Percentiles rank a stretch among this genome's conserved stretches.
Evolutionary conservation across 1,140 invertebrate species (phyloP).

Genomic region (Adoxophyes honmai): DNA sequence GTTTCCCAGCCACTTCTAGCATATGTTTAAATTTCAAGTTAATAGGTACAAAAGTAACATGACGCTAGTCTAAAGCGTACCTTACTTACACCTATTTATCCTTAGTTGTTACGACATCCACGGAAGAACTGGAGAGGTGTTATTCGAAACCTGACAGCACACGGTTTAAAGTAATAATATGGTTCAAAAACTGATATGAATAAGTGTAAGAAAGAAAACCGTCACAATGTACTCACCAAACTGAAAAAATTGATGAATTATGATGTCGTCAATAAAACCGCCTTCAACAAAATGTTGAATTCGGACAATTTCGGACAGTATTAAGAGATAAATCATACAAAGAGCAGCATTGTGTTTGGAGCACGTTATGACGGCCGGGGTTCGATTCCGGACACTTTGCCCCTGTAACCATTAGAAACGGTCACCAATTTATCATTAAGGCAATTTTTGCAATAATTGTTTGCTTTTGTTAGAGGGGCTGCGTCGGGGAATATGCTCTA

Average conservation of each 20-base stretch:
- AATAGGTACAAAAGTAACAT: too few relatives aligned
- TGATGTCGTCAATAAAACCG: slow-evolving; percentile 37
- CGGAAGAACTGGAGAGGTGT: too few relatives aligned
- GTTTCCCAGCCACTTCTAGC: too few relatives aligned
- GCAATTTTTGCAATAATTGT: slow-evolving; percentile 76
- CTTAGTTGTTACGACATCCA: too few relatives aligned
- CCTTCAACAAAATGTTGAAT: slow-evolving; percentile 34
- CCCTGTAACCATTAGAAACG: slow-evolving; percentile 63
- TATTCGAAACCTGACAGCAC: too few relatives aligned
- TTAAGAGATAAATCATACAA: slow-evolving; percentile 73
- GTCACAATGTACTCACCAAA: too few relatives aligned
- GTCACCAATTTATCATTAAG: slow-evolving; percentile 76
- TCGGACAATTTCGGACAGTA: slow-evolving; percentile 40
- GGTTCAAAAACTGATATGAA: too few relatives aligned
- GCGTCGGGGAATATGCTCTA: slow-evolving; percentile 47
- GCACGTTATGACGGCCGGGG: slow-evolving; percentile 67
- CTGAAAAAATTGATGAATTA: slow-evolving; percentile 40
- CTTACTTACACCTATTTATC: too few relatives aligned
- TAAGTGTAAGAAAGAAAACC: too few relatives aligned
- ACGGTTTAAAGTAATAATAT: too few relatives aligned
- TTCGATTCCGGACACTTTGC: slow-evolving; percentile 49
- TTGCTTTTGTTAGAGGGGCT: slow-evolving; percentile 40
- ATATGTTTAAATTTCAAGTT: too few relatives aligned
- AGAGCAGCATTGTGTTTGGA: slow-evolving; percentile 59
- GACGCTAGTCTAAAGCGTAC: too few relatives aligned